These are phyloP conservation scores for Brachylomia viminalis DNA, from an alignment of 2,888 invertebrate genomes.

Conservation along the genomic window DNA sequence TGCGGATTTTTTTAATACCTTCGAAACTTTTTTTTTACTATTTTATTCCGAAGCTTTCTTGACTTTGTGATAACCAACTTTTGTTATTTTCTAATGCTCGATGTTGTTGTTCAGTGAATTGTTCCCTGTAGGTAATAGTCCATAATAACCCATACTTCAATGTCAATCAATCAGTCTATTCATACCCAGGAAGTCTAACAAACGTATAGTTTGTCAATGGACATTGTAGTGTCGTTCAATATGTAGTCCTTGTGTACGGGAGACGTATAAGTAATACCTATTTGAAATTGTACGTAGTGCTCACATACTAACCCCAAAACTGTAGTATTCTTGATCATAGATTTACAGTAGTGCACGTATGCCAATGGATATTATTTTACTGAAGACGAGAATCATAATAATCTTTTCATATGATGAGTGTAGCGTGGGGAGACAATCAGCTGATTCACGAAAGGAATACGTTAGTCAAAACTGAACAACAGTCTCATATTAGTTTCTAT, in stretches of 20 bases:
- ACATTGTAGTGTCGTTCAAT: conserved; percentile 8
- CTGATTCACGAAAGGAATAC: conserved; percentile 4
- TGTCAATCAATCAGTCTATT: conserved; percentile 6
- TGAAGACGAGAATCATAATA: neutral
- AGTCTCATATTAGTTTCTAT: too few species aligned
- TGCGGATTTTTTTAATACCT: neutral
- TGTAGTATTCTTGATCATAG: neutral
- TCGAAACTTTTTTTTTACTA: neutral
- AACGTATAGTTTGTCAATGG: conserved; percentile 2
- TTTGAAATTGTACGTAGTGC: neutral
- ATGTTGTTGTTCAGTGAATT: neutral
- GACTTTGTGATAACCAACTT: neutral
- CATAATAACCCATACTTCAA: neutral
- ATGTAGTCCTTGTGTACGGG: neutral
- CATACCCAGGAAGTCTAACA: conserved; percentile 14
- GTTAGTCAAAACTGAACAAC: neutral
- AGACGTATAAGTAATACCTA: neutral
- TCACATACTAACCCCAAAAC: neutral
- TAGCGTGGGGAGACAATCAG: conserved; percentile 12
- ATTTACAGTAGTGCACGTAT: neutral
- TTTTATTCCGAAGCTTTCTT: conserved; percentile 19
- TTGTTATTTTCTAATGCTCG: neutral
- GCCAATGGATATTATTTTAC: neutral
- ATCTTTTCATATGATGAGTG: neutral
- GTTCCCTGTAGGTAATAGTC: neutral